A percentile compares a stretch with the other conserved stretches of the same genome.
phyloP scores from a whole-genome alignment of 2,797 vertebrate species.

The Sebastiscus tertius region DNA sequence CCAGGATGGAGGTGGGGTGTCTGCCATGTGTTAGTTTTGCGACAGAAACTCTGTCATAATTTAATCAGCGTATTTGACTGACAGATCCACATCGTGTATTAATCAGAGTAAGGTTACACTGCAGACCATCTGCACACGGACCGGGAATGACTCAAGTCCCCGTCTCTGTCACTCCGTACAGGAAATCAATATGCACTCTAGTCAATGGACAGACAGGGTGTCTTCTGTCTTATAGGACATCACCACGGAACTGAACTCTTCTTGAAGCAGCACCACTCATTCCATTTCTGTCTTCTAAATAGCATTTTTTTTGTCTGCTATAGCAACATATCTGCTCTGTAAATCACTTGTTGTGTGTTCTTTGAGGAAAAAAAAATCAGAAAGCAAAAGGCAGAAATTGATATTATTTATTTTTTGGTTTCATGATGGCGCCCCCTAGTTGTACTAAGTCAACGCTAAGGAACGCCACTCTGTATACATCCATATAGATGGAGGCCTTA shows the following conservation, averaged over 20 bases:
- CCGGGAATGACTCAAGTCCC: slow-evolving; percentile 6
- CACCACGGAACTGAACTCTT: neutral
- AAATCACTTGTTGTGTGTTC: too few species aligned
- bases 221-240: neutral
- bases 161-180: slow-evolving; percentile 5
- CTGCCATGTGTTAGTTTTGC: slow-evolving; percentile 44
- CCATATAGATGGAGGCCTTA: too few species aligned
- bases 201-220: slow-evolving; percentile 25
- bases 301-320: too few species aligned
- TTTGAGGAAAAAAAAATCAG: neutral
- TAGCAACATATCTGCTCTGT: too few species aligned
- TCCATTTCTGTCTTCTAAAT: neutral
- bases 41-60: slow-evolving; percentile 52
- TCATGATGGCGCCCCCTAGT: too few species aligned
- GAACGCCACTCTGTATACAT: neutral
- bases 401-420: neutral
- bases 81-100: slow-evolving; percentile 49
- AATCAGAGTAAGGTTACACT: slow-evolving; percentile 69
- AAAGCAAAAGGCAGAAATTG: neutral
- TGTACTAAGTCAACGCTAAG: neutral
- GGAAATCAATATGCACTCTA: slow-evolving; percentile 38
- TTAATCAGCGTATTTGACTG: slow-evolving; percentile 55
- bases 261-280: neutral
- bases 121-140: slow-evolving; percentile 59
- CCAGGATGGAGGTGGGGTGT: slow-evolving; percentile 9